phyloP scores from a whole-genome alignment of 2,888 invertebrate species.

The Smittia aterrima region DNA sequence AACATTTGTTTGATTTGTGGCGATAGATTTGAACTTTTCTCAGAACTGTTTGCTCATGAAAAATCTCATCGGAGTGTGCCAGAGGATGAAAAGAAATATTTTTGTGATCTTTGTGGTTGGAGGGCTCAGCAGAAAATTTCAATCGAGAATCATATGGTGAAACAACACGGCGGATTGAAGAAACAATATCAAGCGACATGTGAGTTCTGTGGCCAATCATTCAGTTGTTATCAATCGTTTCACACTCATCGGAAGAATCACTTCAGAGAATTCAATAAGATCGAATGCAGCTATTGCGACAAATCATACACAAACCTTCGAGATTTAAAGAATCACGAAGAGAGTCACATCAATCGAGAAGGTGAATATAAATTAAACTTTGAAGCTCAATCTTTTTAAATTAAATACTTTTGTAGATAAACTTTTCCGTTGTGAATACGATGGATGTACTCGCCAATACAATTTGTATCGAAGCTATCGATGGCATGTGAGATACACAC shows the following conservation, averaged over 20 bases:
- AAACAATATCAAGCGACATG: neutral
- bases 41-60: neutral
- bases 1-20: conserved; percentile 2
- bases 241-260: neutral
- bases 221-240: neutral
- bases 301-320: neutral
- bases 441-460: neutral
- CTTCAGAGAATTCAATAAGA: neutral
- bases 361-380: too few relatives aligned
- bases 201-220: neutral
- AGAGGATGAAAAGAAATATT: neutral
- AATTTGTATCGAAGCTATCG: neutral
- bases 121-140: neutral
- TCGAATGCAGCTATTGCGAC: neutral
- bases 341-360: neutral
- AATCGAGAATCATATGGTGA: neutral
- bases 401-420: neutral
- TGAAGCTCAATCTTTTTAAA: too few relatives aligned
- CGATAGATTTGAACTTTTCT: neutral
- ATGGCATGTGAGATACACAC: neutral
- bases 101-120: neutral
- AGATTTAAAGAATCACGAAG: neutral
- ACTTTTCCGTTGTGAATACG: neutral
- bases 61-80: neutral
- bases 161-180: neutral